phyloP scores from a whole-genome alignment of 2,113 vertebrate genomes.

The Otus sunia region DNA sequence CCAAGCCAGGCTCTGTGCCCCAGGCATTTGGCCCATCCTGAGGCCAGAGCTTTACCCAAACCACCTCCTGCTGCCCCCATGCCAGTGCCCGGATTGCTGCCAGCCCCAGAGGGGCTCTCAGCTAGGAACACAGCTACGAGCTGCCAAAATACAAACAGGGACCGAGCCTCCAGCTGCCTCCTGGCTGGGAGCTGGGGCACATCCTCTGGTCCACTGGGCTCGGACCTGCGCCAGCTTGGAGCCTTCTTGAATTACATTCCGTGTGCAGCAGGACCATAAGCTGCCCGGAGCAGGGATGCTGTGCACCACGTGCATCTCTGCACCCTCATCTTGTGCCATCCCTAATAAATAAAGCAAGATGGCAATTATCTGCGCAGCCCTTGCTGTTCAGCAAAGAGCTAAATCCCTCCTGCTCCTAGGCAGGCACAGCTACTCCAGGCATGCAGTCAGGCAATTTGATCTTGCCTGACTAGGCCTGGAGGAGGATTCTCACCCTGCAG shows the following conservation, averaged over 20 bases:
- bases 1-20: not conserved
- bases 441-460: not conserved
- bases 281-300: not conserved
- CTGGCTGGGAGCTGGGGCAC: not conserved
- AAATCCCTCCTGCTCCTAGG: not conserved
- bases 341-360: not conserved
- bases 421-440: not conserved
- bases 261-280: not conserved
- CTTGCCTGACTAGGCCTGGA: not conserved
- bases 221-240: not conserved
- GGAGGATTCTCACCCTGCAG: not conserved
- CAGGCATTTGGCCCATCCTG: fast-evolving
- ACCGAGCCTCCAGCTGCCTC: not conserved
- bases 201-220: not conserved
- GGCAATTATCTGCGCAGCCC: not conserved
- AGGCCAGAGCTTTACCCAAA: not conserved
- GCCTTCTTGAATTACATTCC: not conserved
- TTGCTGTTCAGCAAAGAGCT: not conserved
- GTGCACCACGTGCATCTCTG: not conserved
- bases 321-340: not conserved
- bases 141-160: not conserved
- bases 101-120: not conserved
- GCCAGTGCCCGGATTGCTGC: not conserved
- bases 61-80: not conserved
- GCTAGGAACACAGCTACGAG: not conserved